phyloP scores from a whole-genome alignment of 2,797 vertebrate species.

The Falco biarmicus region DNA sequence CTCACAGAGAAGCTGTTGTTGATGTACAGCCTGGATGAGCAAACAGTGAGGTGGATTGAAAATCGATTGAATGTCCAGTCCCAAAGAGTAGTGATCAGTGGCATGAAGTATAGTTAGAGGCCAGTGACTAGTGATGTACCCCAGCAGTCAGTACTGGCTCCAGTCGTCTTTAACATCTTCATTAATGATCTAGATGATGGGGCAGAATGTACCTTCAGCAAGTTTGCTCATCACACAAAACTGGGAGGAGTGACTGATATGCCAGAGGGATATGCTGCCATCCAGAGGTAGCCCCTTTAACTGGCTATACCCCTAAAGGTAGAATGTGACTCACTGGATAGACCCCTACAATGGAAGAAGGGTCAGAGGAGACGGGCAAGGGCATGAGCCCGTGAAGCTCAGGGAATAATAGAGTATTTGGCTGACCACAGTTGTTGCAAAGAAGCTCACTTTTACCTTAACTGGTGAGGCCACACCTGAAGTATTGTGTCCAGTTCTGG shows the following conservation, averaged over 20 bases:
- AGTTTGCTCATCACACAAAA: neutral
- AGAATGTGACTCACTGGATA: neutral
- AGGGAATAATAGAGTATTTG: neutral
- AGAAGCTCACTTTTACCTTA: too few species aligned
- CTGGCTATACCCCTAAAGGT: neutral
- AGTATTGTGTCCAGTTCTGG: too few species aligned
- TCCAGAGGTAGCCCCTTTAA: neutral
- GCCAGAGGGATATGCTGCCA: neutral
- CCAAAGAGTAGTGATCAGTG: neutral
- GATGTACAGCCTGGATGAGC: too few species aligned
- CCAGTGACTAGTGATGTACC: too few species aligned
- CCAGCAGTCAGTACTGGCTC: neutral
- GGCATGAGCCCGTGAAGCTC: neutral
- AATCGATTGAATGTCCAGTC: neutral
- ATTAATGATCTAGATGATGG: neutral
- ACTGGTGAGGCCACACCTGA: too few species aligned
- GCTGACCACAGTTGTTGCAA: neutral
- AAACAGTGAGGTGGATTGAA: neutral
- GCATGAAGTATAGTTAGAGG: neutral
- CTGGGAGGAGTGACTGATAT: neutral
- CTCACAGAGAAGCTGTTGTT: neutral
- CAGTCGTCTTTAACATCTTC: neutral
- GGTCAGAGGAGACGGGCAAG: neutral
- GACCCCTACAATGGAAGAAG: neutral
- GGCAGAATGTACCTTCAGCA: neutral